phyloP scores from a whole-genome alignment of 2,113 vertebrate genomes.

The Grus americana region DNA sequence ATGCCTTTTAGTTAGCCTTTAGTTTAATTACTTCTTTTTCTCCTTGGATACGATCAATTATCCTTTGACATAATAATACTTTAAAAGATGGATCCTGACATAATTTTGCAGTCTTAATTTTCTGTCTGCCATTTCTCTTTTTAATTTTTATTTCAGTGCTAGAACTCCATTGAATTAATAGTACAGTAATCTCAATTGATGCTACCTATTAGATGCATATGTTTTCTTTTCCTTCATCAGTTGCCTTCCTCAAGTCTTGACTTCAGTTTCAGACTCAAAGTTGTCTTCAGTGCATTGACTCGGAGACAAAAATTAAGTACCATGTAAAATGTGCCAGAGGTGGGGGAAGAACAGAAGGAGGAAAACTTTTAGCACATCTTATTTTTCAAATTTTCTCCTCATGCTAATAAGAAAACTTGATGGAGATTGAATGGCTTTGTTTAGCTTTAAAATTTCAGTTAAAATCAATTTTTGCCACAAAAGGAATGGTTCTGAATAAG shows the following conservation, averaged over 20 bases:
- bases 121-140: neutral
- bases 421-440: neutral
- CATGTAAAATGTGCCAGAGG: neutral
- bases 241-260: neutral
- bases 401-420: neutral
- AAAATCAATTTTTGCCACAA: neutral
- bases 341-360: neutral
- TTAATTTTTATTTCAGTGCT: neutral
- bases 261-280: neutral
- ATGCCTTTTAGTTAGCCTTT: neutral
- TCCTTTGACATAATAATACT: neutral
- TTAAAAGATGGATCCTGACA: neutral
- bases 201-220: neutral
- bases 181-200: neutral
- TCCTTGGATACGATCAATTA: neutral
- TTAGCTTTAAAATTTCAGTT: neutral
- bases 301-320: neutral
- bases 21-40: neutral
- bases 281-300: neutral
- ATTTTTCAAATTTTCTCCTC: neutral
- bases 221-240: neutral
- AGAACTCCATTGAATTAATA: neutral
- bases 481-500: neutral
- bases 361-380: neutral
- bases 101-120: neutral